Conservation (phyloP, 1,140 invertebrate genomes). For the Akabosia matsudoensis region DNA sequence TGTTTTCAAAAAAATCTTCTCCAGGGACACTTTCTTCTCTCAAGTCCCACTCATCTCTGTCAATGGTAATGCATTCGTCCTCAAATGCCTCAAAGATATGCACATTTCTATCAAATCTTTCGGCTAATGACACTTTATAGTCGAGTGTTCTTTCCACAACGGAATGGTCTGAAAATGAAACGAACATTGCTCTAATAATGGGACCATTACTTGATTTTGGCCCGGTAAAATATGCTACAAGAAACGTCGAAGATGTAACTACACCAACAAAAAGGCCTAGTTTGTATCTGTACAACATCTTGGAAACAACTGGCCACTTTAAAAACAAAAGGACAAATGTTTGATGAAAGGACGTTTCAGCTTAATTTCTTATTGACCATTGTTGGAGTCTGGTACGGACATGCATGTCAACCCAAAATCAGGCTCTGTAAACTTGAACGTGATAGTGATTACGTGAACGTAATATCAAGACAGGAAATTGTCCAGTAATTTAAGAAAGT, state of each 20-base stretch:
- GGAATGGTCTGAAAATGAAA: slow-evolving; percentile 1
- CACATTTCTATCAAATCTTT: not conserved
- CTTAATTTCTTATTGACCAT: no score
- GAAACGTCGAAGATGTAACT: not conserved
- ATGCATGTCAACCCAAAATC: no score
- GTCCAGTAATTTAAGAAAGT: no score
- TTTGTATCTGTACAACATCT: slow-evolving; percentile 15
- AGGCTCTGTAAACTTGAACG: no score
- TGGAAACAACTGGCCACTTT: not conserved
- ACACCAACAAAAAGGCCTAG: not conserved
- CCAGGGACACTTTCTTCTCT: not conserved
- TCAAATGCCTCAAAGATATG: not conserved
- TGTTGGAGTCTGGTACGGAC: no score
- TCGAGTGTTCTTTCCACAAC: not conserved
- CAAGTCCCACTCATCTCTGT: slow-evolving; percentile 16
- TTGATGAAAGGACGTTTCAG: no score
- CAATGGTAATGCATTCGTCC: not conserved
- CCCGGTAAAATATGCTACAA: not conserved
- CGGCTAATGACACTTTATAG: not conserved
- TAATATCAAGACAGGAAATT: no score
- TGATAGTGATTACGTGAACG: no score
- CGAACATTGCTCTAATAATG: not conserved
- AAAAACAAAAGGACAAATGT: no score
- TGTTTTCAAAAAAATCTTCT: slow-evolving; percentile 15
- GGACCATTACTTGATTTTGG: not conserved